These are phyloP conservation scores for Channa maculata DNA, from an alignment of 2,113 vertebrate species.

Conservation along the genomic window DNA sequence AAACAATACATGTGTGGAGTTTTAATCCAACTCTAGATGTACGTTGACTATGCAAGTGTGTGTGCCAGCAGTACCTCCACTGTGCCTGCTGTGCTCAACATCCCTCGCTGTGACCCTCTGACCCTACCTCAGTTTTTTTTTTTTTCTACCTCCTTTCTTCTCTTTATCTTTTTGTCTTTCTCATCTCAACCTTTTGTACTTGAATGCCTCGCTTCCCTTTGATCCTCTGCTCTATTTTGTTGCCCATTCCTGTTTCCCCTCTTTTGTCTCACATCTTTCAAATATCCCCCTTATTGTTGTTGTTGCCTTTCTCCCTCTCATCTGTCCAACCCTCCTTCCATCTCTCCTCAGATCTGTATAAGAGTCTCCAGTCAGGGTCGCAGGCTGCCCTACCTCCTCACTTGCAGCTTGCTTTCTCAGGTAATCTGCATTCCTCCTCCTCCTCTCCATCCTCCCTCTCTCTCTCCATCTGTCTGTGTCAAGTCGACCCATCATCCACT, in stretches of 20 bases:
- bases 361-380: conserved; percentile 97
- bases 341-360: conserved; percentile 91
- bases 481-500: conserved; percentile 15
- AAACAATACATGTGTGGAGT: too few relatives aligned
- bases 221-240: conserved; percentile 31
- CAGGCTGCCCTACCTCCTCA: conserved; percentile 95
- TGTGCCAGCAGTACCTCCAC: conserved; percentile 9
- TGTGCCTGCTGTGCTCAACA: conserved; percentile 6
- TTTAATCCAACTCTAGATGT: too few relatives aligned
- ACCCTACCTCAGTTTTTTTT: conserved; percentile 11
- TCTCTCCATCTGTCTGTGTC: conserved; percentile 28
- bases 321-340: conserved; percentile 43
- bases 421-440: conserved; percentile 80
- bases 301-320: conserved; percentile 43
- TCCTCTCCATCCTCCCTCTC: neutral
- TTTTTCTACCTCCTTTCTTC: conserved; percentile 34
- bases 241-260: neutral
- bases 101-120: conserved; percentile 21
- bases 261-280: neutral
- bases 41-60: neutral
- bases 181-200: conserved; percentile 33
- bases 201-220: conserved; percentile 2
- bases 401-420: conserved; percentile 95
- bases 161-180: conserved; percentile 22
- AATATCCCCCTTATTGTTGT: conserved; percentile 9